Evolutionary conservation across 2,888 invertebrate species (phyloP).

Genomic region (Noctua fimbriata): DNA sequence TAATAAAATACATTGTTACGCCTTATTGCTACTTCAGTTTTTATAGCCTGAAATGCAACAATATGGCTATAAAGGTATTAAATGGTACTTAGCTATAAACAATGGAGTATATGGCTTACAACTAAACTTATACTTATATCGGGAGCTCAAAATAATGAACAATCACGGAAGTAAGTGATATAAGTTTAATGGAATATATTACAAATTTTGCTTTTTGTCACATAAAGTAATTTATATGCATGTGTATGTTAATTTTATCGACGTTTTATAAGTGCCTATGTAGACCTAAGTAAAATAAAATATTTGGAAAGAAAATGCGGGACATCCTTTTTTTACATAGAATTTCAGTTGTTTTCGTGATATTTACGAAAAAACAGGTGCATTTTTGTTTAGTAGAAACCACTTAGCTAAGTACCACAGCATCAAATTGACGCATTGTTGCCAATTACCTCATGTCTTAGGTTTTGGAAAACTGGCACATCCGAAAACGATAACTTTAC

Average conservation of each 20-base stretch:
- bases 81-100: neutral
- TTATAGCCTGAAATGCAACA: slow-evolving; percentile 48
- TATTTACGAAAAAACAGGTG: neutral
- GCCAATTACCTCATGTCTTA: neutral
- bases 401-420: neutral
- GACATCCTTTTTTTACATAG: neutral
- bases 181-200: too few species aligned
- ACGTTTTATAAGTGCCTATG: too few species aligned
- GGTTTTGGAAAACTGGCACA: neutral
- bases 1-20: slow-evolving; percentile 62
- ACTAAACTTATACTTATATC: too few species aligned
- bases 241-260: neutral
- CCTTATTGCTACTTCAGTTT: slow-evolving; percentile 56
- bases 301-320: too few species aligned
- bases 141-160: too few species aligned
- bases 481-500: neutral
- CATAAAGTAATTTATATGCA: neutral
- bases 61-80: slow-evolving; percentile 5
- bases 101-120: neutral
- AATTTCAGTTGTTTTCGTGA: neutral
- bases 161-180: too few species aligned
- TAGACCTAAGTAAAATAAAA: too few species aligned
- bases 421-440: neutral
- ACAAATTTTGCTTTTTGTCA: neutral
- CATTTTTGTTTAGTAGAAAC: neutral